Evolutionary conservation across 2,888 invertebrate genomes (phyloP), one percentile per base, ranked within the genome.

Genomic region (Galerucella calmariensis): DNA sequence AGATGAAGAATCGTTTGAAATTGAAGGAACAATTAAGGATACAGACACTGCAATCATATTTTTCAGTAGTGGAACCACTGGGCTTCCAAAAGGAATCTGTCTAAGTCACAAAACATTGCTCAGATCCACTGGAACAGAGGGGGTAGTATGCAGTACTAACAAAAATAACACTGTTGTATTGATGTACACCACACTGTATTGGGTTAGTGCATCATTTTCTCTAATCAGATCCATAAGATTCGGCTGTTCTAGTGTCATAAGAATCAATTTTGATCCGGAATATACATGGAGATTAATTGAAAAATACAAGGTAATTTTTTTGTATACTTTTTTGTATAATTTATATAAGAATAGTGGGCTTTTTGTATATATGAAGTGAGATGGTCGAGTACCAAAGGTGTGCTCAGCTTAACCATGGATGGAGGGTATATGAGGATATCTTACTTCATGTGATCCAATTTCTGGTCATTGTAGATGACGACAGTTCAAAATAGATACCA

Each of bases 11-110:
- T 51, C 62, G 6, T 85, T 85, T 69, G 61, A 74, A 69, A 83
- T 83, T 5, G 74, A 58, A 3, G 35, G 67, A 20, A 63, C 75
- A 41, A 67, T 74, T 1, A 67, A 80, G n/a, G 67, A 65, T n/a
- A 76, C 74, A 58, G 76, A 81, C 11, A 83, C 81, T 0, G 83
- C 82, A 0, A 41, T 81, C 2, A 80, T 85, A 66, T 77, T 81
- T 48, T 86, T 84, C 72, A 84, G 84, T 48, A 86, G 86, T 76
- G 86, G 85, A 1, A 84, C 82, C 5, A 84, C 83, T 16, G 85
- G 84, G 8, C 66, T 80, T n/a, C 83, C 84, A 0, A 85, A 85
- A 78, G 84, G 82, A 48, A 80, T 84, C 27, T 83, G 83, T 67
- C 51, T 81, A 3, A 80, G 79, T 44, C 79, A 80, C 61, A 51